Base-by-base conservation (phyloP, 2,888 invertebrate species). In the Lycia hirtaria region DNA sequence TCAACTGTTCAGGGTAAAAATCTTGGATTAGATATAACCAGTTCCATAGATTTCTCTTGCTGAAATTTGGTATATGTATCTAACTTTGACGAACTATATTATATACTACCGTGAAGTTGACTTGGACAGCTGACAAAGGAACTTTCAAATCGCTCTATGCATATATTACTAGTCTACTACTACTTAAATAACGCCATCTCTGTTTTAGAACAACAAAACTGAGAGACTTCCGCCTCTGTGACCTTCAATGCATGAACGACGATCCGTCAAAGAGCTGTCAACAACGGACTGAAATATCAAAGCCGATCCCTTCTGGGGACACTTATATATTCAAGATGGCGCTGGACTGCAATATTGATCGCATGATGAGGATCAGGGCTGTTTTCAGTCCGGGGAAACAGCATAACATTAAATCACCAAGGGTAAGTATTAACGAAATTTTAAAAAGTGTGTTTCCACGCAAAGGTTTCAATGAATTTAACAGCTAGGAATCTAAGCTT, bases 191-290 rank as follows among this genome's bases (percentile, higher is more conserved):
- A 40, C 12, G 28, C 7, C 40, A 33, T 48, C 47, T 30, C 43
- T 22, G n/a, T 48, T 41, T 7, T 60, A 88, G 88, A 56, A 83
- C 90, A 4, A 43, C 78, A 26, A 88, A 86, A 62, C 75, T 88
- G 1, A 88, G 85, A 45, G 85, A 88, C 14, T 81, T 89, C 33
- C 85, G 85, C 0, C 79, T 91, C 0, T 92, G 92, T 67, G 86
- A 88, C 40, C 60, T 81, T 0, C 79, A 78, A 15, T 85, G 87
- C 68, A 84, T 78, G 30, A 80, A 78, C 51, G 87, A 80, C 9
- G 56, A 80, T 14, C 62, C 77, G 0, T 59, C 71, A 0, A 80
- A 79, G 33, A 75, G 72, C 35, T 87, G 88, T 24, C 78, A 80
- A 5, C 47, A 75, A 5, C 47, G 76, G 1, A 75, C 78, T 0